Conservation (phyloP, 2,113 vertebrate genomes). For the Megaleporinus macrocephalus region DNA sequence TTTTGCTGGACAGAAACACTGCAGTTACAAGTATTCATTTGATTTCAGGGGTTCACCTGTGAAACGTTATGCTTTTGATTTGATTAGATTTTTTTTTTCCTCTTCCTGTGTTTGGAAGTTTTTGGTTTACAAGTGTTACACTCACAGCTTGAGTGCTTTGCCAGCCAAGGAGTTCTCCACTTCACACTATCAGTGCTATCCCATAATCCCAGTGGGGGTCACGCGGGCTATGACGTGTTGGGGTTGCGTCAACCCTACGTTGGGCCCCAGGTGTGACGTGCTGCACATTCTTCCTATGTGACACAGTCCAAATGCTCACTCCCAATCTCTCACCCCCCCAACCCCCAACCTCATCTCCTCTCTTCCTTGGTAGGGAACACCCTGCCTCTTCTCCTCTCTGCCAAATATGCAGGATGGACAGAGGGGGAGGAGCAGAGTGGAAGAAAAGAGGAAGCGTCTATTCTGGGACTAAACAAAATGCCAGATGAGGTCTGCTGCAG, state of each 20-base stretch:
- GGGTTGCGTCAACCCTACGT: constrained; percentile 62
- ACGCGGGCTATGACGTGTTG: constrained; percentile 59
- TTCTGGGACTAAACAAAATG: constrained; percentile 53
- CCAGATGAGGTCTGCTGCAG: constrained; percentile 49
- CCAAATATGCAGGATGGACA: constrained; percentile 34
- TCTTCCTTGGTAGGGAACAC: constrained; percentile 52
- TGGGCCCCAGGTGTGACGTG: constrained; percentile 59
- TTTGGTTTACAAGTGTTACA: constrained; percentile 20
- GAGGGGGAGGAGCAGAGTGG: neutral
- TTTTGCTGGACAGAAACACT: constrained; percentile 33
- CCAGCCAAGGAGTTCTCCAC: constrained; percentile 6
- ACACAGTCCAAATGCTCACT: constrained; percentile 25
- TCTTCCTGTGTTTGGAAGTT: neutral
- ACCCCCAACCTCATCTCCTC: neutral
- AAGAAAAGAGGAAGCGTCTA: constrained; percentile 48
- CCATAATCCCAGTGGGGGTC: constrained; percentile 23
- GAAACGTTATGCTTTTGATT: neutral
- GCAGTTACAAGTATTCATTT: neutral
- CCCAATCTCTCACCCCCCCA: constrained; percentile 7
- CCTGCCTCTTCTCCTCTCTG: constrained; percentile 43
- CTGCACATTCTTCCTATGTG: constrained; percentile 51
- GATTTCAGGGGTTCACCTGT: constrained; percentile 6
- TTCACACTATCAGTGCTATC: constrained; percentile 18
- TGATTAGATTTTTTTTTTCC: neutral
- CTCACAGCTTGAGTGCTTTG: neutral